Percentiles rank a stretch among this genome's conserved stretches.
phyloP scores from a whole-genome alignment of 1,140 invertebrate species.

The Drosophila tani region DNA sequence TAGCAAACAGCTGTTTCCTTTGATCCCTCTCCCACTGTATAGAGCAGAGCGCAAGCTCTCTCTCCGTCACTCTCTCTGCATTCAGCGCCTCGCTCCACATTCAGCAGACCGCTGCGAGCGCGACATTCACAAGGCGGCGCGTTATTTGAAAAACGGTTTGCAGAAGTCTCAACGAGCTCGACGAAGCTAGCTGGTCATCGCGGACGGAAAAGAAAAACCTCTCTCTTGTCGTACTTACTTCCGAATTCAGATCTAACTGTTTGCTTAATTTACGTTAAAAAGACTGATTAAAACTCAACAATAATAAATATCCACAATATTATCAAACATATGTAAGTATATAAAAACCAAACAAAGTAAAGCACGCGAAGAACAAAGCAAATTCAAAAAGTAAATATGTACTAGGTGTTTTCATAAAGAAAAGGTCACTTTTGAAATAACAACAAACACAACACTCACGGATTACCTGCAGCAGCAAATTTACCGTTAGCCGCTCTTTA shows the following conservation, averaged over 20 bases:
- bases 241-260: constrained; percentile 24
- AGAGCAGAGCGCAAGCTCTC: neutral
- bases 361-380: constrained; percentile 17
- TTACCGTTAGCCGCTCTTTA: constrained; percentile 64
- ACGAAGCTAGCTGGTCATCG: constrained; percentile 26
- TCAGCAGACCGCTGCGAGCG: too few species aligned
- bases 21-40: too few species aligned
- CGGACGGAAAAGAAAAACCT: constrained; percentile 53
- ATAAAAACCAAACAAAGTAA: constrained; percentile 57
- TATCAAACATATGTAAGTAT: neutral
- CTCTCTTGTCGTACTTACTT: neutral
- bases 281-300: constrained; percentile 79
- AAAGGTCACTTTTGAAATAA: neutral
- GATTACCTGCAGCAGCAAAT: constrained; percentile 68
- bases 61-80: constrained; percentile 23
- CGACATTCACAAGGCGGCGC: too few species aligned
- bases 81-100: constrained; percentile 14
- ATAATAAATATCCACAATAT: constrained; percentile 66
- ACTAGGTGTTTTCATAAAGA: too few species aligned
- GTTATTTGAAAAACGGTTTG: too few species aligned
- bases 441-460: constrained; percentile 47
- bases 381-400: too few species aligned
- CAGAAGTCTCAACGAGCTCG: too few species aligned
- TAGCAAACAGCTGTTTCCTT: constrained; percentile 23
- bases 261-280: constrained; percentile 56